Percentiles rank a stretch among this genome's conserved stretches.
These are phyloP conservation scores for Meteorus sp. DNA, from an alignment of 1,140 invertebrate genomes.

Conservation along the genomic window DNA sequence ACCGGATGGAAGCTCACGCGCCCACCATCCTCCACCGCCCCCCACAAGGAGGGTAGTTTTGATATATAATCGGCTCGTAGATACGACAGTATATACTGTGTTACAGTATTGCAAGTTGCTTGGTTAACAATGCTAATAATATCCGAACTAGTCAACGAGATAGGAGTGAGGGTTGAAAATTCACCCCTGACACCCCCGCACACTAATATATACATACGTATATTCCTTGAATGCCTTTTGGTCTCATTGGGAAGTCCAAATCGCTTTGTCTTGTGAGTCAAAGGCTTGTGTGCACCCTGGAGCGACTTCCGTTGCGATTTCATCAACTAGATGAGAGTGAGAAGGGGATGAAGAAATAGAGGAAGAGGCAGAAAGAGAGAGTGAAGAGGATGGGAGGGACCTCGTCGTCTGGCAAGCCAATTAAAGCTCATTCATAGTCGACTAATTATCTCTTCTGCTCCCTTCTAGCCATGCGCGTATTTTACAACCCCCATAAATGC, in stretches of 20 bases:
- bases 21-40: too few relatives aligned
- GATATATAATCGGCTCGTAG: too few relatives aligned
- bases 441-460: constrained; percentile 50
- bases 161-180: constrained; percentile 9
- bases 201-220: background rate
- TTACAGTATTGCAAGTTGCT: constrained; percentile 44
- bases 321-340: constrained; percentile 20
- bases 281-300: constrained; percentile 36
- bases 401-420: constrained; percentile 41
- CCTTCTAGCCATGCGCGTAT: background rate
- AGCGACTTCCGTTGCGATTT: constrained; percentile 37
- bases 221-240: constrained; percentile 3
- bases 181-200: background rate
- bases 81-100: too few relatives aligned
- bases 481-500: constrained; percentile 26
- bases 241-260: constrained; percentile 14
- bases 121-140: constrained; percentile 59
- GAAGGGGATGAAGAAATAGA: background rate
- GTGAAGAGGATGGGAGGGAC: too few relatives aligned
- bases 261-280: constrained; percentile 46
- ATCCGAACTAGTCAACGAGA: constrained; percentile 32
- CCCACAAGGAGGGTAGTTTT: too few relatives aligned
- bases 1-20: constrained; percentile 40
- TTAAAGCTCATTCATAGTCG: constrained; percentile 53
- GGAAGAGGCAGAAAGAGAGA: constrained; percentile 39